Percentiles rank a stretch among this genome's conserved stretches.
phyloP scores from a whole-genome alignment of 2,888 invertebrate species.

The Cyclophora punctaria region DNA sequence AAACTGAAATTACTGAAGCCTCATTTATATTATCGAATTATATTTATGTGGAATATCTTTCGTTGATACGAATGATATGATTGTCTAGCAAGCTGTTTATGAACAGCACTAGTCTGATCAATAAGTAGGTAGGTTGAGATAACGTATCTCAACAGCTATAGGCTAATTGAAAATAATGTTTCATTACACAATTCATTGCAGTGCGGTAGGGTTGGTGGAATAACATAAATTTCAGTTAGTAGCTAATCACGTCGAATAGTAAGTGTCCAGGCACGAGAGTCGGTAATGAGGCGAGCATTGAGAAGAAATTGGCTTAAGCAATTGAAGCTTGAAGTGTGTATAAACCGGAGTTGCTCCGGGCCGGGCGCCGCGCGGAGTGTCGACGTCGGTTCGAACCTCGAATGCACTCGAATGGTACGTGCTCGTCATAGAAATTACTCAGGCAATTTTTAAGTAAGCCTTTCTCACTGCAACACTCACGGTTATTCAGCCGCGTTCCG shows the following conservation, averaged over 20 bases:
- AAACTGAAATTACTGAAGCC: constrained; percentile 44
- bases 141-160: constrained; percentile 25
- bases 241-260: constrained; percentile 57
- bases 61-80: too few species aligned
- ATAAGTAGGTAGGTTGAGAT: too few species aligned
- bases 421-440: constrained; percentile 68
- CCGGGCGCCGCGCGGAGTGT: constrained; percentile 19
- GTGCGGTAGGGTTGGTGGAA: constrained; percentile 32
- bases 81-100: too few species aligned
- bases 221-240: constrained; percentile 61
- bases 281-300: constrained; percentile 57
- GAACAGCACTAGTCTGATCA: constrained; percentile 1
- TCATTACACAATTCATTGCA: constrained; percentile 45
- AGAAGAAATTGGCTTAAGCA: constrained; percentile 64
- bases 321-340: constrained; percentile 43
- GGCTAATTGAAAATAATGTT: constrained; percentile 40
- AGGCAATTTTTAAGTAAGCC: constrained; percentile 68
- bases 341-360: constrained; percentile 24
- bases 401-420: constrained; percentile 62
- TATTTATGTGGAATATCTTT: too few species aligned
- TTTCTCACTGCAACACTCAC: constrained; percentile 64
- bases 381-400: constrained; percentile 43
- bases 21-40: constrained; percentile 37
- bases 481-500: constrained; percentile 55
- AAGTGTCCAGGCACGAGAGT: constrained; percentile 43